phyloP scores from a whole-genome alignment of 2,797 vertebrate species.

The Hoplostethus mediterraneus region DNA sequence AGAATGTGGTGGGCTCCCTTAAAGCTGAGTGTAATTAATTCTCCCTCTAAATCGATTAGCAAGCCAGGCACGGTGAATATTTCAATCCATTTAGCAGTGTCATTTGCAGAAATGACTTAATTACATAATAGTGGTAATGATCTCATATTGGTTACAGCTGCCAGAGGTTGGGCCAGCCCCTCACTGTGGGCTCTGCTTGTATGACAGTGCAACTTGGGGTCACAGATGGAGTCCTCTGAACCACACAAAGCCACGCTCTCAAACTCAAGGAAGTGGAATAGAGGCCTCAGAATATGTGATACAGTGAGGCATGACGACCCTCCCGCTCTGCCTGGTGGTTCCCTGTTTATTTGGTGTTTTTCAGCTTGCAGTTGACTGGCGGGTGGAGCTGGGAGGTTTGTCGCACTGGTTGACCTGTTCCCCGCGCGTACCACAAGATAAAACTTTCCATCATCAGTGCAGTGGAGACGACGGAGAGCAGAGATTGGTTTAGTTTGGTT shows the following conservation, averaged over 20 bases:
- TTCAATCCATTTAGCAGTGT: constrained; percentile 75
- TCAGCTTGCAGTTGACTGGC: constrained; percentile 13
- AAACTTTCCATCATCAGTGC: constrained; percentile 22
- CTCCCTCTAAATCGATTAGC: constrained; percentile 77
- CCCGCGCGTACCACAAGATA: not conserved
- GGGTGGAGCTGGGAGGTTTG: not conserved
- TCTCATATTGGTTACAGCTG: constrained; percentile 77
- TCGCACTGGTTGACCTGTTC: constrained; percentile 14
- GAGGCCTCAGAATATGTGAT: constrained; percentile 33
- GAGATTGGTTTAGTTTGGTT: not conserved
- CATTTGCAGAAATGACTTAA: constrained; percentile 82
- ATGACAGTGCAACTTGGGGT: constrained; percentile 35
- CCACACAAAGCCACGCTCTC: constrained; percentile 51
- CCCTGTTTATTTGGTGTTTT: constrained; percentile 21
- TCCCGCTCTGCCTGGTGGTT: constrained; percentile 30
- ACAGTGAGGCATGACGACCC: constrained; percentile 32
- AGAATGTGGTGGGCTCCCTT: constrained; percentile 68
- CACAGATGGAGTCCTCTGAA: constrained; percentile 50
- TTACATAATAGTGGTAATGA: constrained; percentile 81
- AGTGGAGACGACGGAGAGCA: constrained; percentile 6
- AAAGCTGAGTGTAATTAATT: constrained; percentile 77
- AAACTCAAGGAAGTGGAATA: constrained; percentile 27
- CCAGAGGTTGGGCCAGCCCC: constrained; percentile 45
- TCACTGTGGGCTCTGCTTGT: constrained; percentile 31
- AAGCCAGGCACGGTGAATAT: constrained; percentile 60